Conservation (phyloP, 2,888 invertebrate genomes). For the Nemoura dubitans region DNA sequence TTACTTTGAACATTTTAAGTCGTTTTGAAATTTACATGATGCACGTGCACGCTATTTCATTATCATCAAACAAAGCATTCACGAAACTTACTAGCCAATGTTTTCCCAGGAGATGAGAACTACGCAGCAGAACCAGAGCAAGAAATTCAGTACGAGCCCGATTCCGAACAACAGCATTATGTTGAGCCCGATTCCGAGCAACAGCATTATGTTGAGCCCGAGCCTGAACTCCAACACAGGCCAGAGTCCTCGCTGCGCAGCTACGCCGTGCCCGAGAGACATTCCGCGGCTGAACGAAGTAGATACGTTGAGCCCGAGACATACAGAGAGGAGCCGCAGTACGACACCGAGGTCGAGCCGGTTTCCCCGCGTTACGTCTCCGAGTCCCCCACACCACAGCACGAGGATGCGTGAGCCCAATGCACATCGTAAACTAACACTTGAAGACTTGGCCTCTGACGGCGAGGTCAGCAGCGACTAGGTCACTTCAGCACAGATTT, state of each 20-base stretch:
- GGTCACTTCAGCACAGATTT: conserved; percentile 8
- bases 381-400: conserved; percentile 36
- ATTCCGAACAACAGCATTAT: conserved; percentile 4
- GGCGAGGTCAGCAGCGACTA: conserved; percentile 49
- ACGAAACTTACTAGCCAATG: not conserved
- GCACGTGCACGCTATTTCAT: not conserved
- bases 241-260: not conserved
- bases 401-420: conserved; percentile 44
- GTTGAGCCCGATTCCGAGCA: conserved; percentile 39
- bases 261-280: not conserved
- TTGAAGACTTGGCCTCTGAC: conserved; percentile 52
- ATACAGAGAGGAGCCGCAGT: conserved; percentile 41
- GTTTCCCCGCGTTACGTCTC: conserved; percentile 28
- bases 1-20: not conserved
- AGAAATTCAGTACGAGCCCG: conserved; percentile 4
- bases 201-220: conserved; percentile 37
- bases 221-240: conserved; percentile 30
- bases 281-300: not conserved
- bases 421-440: conserved; percentile 48
- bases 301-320: conserved; percentile 35
- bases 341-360: conserved; percentile 31
- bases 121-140: conserved; percentile 44
- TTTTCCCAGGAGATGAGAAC: conserved; percentile 42
- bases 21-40: not conserved
- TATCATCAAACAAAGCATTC: not conserved